Evolutionary conservation across 2,888 invertebrate species (phyloP).

Genomic region (Ophion ventricosus): DNA sequence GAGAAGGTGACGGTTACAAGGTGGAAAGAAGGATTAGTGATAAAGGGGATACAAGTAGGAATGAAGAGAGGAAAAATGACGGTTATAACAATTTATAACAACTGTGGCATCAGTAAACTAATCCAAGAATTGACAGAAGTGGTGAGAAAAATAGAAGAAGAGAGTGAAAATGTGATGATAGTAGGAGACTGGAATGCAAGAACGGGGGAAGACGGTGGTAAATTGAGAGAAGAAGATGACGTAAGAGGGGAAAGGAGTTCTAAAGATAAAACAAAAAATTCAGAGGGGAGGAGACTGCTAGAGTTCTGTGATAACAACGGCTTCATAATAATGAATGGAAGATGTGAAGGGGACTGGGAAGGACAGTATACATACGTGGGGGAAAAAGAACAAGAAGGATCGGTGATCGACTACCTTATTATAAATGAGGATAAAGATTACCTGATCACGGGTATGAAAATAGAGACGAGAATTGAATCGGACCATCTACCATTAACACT

Average conservation of each 20-base stretch:
- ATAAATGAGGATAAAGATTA: slow-evolving; percentile 6
- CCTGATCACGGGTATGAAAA: slow-evolving; percentile 2
- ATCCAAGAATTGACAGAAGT: slow-evolving; percentile 1
- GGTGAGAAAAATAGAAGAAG: slow-evolving; percentile 1
- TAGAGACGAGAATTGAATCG: slow-evolving; percentile 27
- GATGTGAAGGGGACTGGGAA: slow-evolving; percentile 30
- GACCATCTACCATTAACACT: slow-evolving; percentile 7
- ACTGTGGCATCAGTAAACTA: slow-evolving; percentile 29
- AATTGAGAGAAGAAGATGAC: not conserved
- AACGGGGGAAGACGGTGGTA: slow-evolving; percentile 13
- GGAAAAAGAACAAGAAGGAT: slow-evolving; percentile 20
- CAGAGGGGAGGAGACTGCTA: slow-evolving; percentile 17
- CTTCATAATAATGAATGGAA: slow-evolving; percentile 31
- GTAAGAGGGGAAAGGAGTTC: slow-evolving; percentile 2
- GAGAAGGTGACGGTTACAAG: not conserved
- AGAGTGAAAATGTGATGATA: slow-evolving; percentile 21
- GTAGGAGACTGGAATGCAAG: slow-evolving; percentile 54
- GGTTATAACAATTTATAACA: slow-evolving; percentile 49
- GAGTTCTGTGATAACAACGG: slow-evolving; percentile 14
- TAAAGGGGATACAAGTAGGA: slow-evolving; percentile 19
- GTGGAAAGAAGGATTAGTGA: slow-evolving; percentile 41
- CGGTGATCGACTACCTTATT: slow-evolving; percentile 36
- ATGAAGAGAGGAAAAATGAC: too few species aligned
- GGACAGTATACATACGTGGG: slow-evolving; percentile 20
- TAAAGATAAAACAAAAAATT: slow-evolving; percentile 38